A percentile compares a stretch with the other conserved stretches of the same genome.
Conservation (phyloP, 2,113 vertebrate genomes). For the Sus scrofa region T2T-Sscrofa CM000812.6:219999501-220000000, state of each 20-base stretch:
- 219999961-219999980: conserved; percentile 29
- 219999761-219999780: conserved; percentile 16
- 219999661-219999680: not conserved
- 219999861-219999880: not conserved
- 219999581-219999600: not conserved
- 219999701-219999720: not conserved
- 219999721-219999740: not conserved
- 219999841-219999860: conserved; percentile 29
- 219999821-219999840: not conserved
- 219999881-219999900: not conserved
- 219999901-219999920: not conserved
- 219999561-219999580: not conserved
- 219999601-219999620: not conserved
- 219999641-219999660: not conserved
- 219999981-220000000: not conserved
- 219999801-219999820: conserved; percentile 2
- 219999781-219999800: not conserved
- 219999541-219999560: not conserved
- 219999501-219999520: not conserved
- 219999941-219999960: not conserved
- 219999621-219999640: not conserved
- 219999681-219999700: not conserved
- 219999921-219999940: not conserved
- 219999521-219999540: not conserved
- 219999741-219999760: not conserved